phyloP scores from a whole-genome alignment of 2,797 vertebrate species.

The Myiothlypis chrysogaster region DNA sequence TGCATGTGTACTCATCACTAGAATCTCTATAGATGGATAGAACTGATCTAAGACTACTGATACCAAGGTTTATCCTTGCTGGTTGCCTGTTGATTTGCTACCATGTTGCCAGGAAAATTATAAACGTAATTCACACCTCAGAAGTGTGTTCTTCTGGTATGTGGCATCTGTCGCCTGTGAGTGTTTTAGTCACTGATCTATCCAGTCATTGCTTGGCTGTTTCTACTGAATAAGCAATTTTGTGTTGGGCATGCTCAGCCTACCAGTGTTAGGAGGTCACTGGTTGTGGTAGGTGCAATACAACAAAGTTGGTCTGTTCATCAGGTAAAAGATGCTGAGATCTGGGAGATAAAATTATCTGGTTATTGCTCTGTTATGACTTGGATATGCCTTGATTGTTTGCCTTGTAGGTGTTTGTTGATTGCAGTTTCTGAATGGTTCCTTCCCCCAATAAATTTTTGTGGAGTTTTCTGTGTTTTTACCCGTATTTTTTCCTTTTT shows the following conservation, averaged over 20 bases:
- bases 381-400: not conserved
- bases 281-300: not conserved
- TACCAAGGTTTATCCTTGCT: not conserved
- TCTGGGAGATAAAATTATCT: not conserved
- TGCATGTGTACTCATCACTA: not conserved
- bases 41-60: not conserved
- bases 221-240: not conserved
- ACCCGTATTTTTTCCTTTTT: not conserved
- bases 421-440: not conserved
- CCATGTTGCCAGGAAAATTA: not conserved
- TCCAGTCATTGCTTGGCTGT: not conserved
- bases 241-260: not conserved
- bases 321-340: not conserved
- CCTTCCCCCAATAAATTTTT: not conserved
- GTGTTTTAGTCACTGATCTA: not conserved
- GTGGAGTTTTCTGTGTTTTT: not conserved
- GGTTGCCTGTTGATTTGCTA: not conserved
- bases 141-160: not conserved
- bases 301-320: not conserved
- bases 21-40: not conserved
- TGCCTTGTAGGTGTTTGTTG: not conserved
- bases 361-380: not conserved
- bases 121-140: not conserved
- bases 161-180: not conserved
- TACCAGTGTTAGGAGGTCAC: not conserved